Percentiles rank a stretch among this genome's conserved stretches.
phyloP scores from a whole-genome alignment of 2,888 invertebrate species.

The Sesamia inferens region DNA sequence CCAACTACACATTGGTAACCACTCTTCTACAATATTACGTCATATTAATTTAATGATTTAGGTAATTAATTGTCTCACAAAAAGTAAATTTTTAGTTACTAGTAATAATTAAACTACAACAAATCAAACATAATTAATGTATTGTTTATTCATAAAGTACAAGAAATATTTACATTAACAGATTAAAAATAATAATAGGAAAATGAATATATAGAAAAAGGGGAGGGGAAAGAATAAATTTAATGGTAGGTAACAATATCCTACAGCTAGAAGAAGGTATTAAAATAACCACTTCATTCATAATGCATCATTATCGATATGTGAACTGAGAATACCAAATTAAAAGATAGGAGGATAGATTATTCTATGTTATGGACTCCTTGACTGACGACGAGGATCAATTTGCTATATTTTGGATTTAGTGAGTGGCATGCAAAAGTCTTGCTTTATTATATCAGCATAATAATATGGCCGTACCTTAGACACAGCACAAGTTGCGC shows the following conservation, averaged over 20 bases:
- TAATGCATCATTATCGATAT: neutral
- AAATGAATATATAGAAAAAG: no score
- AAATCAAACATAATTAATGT: no score
- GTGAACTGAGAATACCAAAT: neutral
- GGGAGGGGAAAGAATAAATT: neutral
- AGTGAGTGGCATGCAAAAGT: neutral
- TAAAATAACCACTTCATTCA: neutral
- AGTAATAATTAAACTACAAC: no score
- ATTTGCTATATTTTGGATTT: neutral
- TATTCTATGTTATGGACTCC: no score
- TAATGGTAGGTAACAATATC: neutral
- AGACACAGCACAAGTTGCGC: constrained; percentile 36
- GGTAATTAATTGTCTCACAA: neutral
- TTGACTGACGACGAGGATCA: neutral
- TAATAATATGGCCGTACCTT: constrained; percentile 12
- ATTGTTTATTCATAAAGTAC: no score
- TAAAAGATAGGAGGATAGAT: neutral
- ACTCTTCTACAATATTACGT: neutral
- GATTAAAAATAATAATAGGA: no score
- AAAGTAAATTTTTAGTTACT: neutral
- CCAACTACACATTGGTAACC: no score
- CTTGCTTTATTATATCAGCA: neutral
- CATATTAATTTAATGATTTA: neutral
- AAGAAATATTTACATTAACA: no score
- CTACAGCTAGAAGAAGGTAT: neutral